phyloP scores from a whole-genome alignment of 2,888 invertebrate species.

The Embidobia sp. region DNA sequence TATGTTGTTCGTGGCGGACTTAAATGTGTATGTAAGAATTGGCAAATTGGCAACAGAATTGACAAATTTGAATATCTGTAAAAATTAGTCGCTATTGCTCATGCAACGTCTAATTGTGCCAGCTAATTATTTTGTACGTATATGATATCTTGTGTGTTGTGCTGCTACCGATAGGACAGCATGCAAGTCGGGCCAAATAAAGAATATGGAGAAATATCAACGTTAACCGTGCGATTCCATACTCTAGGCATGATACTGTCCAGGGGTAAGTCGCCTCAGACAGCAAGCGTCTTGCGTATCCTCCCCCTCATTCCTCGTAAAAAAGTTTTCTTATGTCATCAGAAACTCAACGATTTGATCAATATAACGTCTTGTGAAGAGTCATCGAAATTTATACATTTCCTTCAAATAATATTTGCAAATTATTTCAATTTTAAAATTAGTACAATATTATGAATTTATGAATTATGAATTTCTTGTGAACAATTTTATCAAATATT shows the following conservation, averaged over 20 bases:
- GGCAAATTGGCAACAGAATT: neutral
- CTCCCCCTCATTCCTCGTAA: too few relatives aligned
- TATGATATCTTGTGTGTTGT: constrained; percentile 81
- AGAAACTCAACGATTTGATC: too few relatives aligned
- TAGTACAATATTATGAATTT: too few relatives aligned
- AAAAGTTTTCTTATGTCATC: too few relatives aligned
- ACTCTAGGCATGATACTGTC: constrained; percentile 81
- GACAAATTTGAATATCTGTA: neutral
- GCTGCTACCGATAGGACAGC: constrained; percentile 81
- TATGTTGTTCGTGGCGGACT: too few relatives aligned
- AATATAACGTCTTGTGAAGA: too few relatives aligned
- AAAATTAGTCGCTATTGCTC: constrained; percentile 52
- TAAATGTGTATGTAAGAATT: too few relatives aligned
- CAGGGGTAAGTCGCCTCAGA: constrained; percentile 81
- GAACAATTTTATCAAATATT: too few relatives aligned
- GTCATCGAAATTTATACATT: too few relatives aligned
- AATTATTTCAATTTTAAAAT: too few relatives aligned
- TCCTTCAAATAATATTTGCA: too few relatives aligned
- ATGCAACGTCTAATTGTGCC: constrained; percentile 52
- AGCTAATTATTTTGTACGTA: constrained; percentile 73
- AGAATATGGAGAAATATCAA: constrained; percentile 80
- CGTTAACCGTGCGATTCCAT: constrained; percentile 80
- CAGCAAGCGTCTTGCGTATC: constrained; percentile 70
- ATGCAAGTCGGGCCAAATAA: constrained; percentile 82
- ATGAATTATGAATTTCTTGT: too few relatives aligned